Evolutionary conservation across 2,113 vertebrate species (phyloP).

Genomic region (Melanocharis versteri): DNA sequence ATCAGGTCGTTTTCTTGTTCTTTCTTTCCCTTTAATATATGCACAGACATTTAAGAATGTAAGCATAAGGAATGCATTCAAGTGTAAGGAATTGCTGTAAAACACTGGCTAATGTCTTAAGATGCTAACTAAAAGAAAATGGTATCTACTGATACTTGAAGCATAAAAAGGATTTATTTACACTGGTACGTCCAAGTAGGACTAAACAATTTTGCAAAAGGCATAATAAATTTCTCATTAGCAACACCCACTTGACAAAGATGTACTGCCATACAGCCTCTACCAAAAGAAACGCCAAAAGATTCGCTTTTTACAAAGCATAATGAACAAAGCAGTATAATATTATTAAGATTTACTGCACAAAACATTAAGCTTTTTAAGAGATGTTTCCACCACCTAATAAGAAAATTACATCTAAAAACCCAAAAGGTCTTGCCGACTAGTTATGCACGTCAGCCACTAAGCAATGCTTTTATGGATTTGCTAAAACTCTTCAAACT

Average conservation of each 20-base stretch:
- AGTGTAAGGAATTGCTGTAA: not conserved
- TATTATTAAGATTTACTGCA: not conserved
- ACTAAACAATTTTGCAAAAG: not conserved
- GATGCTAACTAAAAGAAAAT: not conserved
- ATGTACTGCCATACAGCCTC: not conserved
- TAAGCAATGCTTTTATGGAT: not conserved
- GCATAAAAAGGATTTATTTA: not conserved
- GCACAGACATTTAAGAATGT: not conserved
- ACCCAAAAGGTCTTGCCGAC: not conserved
- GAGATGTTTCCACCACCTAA: not conserved
- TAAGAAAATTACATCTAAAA: not conserved
- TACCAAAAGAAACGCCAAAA: not conserved
- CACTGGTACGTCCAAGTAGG: not conserved
- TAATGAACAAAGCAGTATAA: not conserved
- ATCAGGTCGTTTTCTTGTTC: not conserved
- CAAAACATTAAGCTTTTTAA: not conserved
- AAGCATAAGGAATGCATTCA: not conserved
- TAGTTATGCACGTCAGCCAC: not conserved
- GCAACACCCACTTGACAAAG: not conserved
- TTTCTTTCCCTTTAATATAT: not conserved
- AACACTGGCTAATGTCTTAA: not conserved
- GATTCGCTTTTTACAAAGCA: not conserved
- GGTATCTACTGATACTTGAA: not conserved
- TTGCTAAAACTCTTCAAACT: not conserved
- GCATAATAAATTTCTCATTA: not conserved